Conservation (phyloP, 35 echinoderm and acorn worm species). For the Acanthaster planci region DNA sequence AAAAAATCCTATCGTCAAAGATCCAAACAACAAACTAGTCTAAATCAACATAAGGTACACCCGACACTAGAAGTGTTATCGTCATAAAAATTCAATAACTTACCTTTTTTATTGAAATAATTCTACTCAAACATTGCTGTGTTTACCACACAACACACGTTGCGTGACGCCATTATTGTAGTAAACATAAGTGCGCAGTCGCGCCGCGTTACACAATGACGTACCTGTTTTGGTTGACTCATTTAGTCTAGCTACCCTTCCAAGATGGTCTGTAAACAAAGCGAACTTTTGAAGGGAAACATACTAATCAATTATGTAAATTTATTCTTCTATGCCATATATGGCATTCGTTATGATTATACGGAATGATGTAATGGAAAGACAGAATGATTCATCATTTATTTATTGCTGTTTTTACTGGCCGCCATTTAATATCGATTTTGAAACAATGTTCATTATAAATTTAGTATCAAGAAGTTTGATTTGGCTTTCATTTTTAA, state of each 20-base stretch:
- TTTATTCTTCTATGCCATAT: no score
- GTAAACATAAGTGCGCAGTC: neutral
- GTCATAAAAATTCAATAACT: neutral
- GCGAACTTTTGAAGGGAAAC: neutral
- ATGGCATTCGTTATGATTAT: no score
- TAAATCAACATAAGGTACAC: neutral
- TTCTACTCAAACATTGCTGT: neutral
- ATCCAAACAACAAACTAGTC: neutral
- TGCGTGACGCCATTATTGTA: constrained; percentile 20
- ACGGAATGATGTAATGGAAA: no score
- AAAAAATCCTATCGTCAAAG: neutral
- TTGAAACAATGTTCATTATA: no score
- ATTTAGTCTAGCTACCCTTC: neutral
- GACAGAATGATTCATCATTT: no score
- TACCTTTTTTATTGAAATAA: neutral
- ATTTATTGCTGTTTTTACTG: no score
- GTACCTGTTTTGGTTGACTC: constrained; percentile 20
- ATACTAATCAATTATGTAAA: constrained; percentile 11
- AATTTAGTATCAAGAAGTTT: no score
- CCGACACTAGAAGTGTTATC: neutral
- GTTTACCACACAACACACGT: neutral
- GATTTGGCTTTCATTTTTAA: no score
- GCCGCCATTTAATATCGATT: no score
- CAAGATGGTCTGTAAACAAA: neutral
- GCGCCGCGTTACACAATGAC: constrained; percentile 16